Evolutionary conservation across 2,888 invertebrate species (phyloP).

Genomic region (Lepidocyrtinus sp.): DNA sequence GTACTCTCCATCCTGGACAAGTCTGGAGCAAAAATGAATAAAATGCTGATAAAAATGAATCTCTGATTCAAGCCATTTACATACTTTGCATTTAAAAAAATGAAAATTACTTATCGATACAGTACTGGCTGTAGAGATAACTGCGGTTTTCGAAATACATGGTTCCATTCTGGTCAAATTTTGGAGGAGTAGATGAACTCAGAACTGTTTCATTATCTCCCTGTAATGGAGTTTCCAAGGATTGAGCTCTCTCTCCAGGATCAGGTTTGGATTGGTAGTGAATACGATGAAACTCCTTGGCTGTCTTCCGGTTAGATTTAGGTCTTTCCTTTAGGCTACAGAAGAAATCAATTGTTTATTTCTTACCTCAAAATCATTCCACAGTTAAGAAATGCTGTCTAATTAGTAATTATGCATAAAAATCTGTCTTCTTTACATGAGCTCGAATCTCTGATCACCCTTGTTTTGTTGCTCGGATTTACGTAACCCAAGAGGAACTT

Average conservation of each 20-base stretch:
- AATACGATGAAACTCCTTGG: not conserved
- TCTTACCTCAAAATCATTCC: no score
- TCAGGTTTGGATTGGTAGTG: not conserved
- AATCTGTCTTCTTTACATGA: not conserved
- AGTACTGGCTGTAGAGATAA: conserved; percentile 28
- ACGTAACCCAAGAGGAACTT: not conserved
- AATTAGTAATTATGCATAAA: not conserved
- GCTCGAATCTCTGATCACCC: not conserved
- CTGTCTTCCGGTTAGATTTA: not conserved
- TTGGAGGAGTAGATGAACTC: not conserved
- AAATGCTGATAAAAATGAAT: not conserved
- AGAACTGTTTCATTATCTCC: not conserved
- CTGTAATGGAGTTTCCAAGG: not conserved
- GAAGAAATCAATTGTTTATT: not conserved
- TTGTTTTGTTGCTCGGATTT: no score
- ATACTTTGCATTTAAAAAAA: not conserved
- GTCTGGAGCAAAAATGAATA: no score
- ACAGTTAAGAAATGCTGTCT: no score
- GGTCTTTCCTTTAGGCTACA: not conserved
- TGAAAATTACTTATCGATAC: conserved; percentile 48
- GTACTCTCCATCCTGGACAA: not conserved
- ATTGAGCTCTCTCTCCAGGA: not conserved
- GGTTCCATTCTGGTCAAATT: conserved; percentile 29
- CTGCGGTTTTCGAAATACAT: not conserved
- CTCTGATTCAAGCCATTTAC: not conserved